These are phyloP conservation scores for Leiothrix lutea DNA, from an alignment of 2,113 vertebrate genomes.

Conservation along the genomic window DNA sequence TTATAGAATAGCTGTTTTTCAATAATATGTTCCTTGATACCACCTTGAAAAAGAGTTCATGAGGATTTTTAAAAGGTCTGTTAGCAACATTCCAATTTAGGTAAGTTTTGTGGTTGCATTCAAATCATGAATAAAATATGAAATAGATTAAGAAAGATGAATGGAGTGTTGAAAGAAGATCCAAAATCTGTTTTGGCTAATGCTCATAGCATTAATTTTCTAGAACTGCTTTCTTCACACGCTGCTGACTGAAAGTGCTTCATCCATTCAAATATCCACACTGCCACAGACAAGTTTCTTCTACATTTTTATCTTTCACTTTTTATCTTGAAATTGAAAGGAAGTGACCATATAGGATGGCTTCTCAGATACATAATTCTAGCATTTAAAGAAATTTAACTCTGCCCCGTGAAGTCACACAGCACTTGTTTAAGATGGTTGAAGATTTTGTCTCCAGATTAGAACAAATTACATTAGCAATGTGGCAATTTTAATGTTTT, in stretches of 20 bases:
- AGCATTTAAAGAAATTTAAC: background rate
- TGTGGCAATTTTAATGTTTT: background rate
- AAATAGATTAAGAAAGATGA: conserved; percentile 60
- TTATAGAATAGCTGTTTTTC: conserved; percentile 39
- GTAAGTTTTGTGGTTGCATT: conserved; percentile 53
- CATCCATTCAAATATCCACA: background rate
- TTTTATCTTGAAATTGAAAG: background rate
- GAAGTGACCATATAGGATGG: background rate
- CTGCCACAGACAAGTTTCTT: background rate
- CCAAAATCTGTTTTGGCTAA: conserved; percentile 53
- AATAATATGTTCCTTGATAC: background rate
- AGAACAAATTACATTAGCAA: background rate
- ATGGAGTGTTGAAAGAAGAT: conserved; percentile 36
- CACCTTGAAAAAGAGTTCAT: background rate
- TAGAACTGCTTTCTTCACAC: conserved; percentile 3
- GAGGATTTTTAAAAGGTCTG: conserved; percentile 43
- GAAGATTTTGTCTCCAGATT: background rate
- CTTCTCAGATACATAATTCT: background rate
- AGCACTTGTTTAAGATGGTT: background rate
- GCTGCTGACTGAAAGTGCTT: background rate
- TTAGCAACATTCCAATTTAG: conserved; percentile 32
- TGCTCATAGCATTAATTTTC: conserved; percentile 22
- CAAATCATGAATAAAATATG: conserved; percentile 61
- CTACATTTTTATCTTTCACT: background rate
- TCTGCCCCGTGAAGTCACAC: background rate